Evolutionary conservation across 2,888 invertebrate genomes (phyloP).

Genomic region (Callinectes sapidus): DNA sequence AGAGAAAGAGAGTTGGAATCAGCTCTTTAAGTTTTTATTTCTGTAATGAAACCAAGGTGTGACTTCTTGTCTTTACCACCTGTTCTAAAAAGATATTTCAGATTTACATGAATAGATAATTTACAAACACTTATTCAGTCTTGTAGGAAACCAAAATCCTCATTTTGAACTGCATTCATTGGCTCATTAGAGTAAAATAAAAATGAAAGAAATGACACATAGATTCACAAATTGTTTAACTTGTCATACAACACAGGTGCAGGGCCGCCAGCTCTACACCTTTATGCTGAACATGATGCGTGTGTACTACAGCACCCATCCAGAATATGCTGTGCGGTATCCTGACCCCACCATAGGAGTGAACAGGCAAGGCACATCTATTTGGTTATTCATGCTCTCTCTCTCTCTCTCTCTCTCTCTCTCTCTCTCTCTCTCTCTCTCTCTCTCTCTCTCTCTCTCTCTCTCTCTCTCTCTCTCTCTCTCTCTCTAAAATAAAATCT

Average conservation of each 20-base stretch:
- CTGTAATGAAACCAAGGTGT: too few species aligned
- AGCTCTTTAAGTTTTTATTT: too few species aligned
- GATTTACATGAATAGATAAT: neutral
- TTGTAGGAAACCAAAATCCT: neutral
- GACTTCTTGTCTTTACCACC: too few species aligned
- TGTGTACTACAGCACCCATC: slow-evolving; percentile 53
- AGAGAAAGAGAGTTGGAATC: too few species aligned
- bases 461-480: slow-evolving; percentile 44
- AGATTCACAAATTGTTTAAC: neutral
- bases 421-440: slow-evolving; percentile 45
- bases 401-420: slow-evolving; percentile 3
- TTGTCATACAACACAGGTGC: slow-evolving; percentile 35
- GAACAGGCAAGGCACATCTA: neutral
- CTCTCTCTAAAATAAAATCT: neutral
- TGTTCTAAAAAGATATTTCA: too few species aligned
- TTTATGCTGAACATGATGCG: slow-evolving; percentile 52
- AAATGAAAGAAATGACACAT: neutral
- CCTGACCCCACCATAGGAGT: slow-evolving; percentile 25
- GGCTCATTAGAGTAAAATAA: too few species aligned
- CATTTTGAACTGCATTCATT: too few species aligned
- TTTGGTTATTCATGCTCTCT: neutral
- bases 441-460: slow-evolving; percentile 47
- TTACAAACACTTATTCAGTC: neutral
- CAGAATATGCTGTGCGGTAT: slow-evolving; percentile 55
- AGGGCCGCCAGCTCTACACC: slow-evolving; percentile 59